Percentiles rank a stretch among this genome's conserved stretches.
Evolutionary conservation across 2,888 invertebrate genomes (phyloP).

Genomic region (Petrolisthes manimaculis): DNA sequence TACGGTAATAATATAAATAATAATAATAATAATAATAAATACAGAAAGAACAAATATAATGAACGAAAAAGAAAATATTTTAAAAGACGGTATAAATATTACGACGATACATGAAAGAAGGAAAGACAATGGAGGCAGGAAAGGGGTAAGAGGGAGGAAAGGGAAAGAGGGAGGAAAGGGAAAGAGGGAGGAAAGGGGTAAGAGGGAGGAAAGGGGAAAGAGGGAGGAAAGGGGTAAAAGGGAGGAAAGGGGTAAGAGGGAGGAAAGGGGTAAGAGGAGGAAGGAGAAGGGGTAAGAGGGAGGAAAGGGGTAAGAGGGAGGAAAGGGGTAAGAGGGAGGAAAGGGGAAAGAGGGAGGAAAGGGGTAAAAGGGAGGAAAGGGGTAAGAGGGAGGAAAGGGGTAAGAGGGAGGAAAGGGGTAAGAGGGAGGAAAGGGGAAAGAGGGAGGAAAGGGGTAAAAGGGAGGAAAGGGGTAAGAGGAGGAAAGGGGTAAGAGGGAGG

Average conservation of each 20-base stretch:
- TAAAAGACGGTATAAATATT: too few species aligned
- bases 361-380: background rate
- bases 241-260: background rate
- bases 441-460: background rate
- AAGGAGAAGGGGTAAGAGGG: background rate
- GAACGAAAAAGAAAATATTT: too few species aligned
- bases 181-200: slow-evolving; percentile 4
- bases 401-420: background rate
- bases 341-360: background rate
- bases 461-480: background rate
- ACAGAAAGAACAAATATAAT: too few species aligned
- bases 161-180: background rate
- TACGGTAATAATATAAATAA: too few species aligned
- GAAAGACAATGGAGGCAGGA: too few species aligned
- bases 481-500: background rate
- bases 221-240: background rate
- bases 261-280: background rate
- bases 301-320: background rate
- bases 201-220: too few species aligned
- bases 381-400: background rate
- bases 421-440: background rate
- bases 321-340: background rate
- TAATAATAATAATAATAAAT: too few species aligned
- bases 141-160: background rate
- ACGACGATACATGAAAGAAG: too few species aligned